A percentile compares a stretch with the other conserved stretches of the same genome.
phyloP scores from a whole-genome alignment of 1,140 invertebrate species.

The Bombus difficillimus region DNA sequence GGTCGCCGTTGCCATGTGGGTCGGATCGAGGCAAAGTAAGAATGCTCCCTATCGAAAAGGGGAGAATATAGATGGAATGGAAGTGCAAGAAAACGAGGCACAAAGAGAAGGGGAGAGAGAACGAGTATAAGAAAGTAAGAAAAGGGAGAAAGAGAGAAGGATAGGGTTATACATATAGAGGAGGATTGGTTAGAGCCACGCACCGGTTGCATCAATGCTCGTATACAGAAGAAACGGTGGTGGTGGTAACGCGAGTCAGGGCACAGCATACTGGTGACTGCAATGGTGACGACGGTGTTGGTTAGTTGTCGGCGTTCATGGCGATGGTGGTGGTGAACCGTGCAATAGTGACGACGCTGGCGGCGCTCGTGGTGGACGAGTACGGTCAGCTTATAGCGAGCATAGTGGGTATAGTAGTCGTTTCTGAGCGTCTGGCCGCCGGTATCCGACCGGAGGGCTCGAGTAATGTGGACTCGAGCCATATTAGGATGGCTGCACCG shows the following conservation, averaged over 20 bases:
- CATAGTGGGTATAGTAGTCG: slow-evolving; percentile 49
- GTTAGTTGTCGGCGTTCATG: neutral
- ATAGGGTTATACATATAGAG: neutral
- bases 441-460: slow-evolving; percentile 66
- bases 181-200: slow-evolving; percentile 30
- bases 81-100: slow-evolving; percentile 52
- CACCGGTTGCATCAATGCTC: slow-evolving; percentile 45
- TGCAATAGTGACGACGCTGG: slow-evolving; percentile 12
- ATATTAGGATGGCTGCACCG: slow-evolving; percentile 72
- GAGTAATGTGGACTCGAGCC: slow-evolving; percentile 75
- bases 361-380: slow-evolving; percentile 29
- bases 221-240: slow-evolving; percentile 24
- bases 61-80: slow-evolving; percentile 58
- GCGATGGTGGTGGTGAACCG: neutral
- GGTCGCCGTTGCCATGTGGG: slow-evolving; percentile 20
- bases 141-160: neutral
- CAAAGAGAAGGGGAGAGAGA: neutral
- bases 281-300: slow-evolving; percentile 22
- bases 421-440: slow-evolving; percentile 45
- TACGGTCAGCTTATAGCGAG: slow-evolving; percentile 28
- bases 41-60: slow-evolving; percentile 57
- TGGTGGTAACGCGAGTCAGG: slow-evolving; percentile 18
- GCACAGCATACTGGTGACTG: slow-evolving; percentile 1
- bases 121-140: neutral
- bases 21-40: slow-evolving; percentile 41